Evolutionary conservation across 2,888 invertebrate species (phyloP).

Genomic region (Itoplectis maculator): DNA sequence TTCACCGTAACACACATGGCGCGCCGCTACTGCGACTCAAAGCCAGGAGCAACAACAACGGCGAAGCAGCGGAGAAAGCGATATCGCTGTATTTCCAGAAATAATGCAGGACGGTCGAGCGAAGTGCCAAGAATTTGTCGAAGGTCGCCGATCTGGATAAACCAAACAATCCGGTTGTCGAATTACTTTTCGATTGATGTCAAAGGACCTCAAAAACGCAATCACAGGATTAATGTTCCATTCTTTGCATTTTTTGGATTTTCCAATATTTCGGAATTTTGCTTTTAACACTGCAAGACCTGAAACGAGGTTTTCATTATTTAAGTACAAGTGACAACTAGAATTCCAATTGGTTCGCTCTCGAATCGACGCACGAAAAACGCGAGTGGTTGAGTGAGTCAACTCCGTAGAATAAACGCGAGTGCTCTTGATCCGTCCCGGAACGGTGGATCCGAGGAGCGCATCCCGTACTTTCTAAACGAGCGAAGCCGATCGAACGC

Average conservation of each 20-base stretch:
- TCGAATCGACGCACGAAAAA: not conserved
- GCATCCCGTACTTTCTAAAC: slow-evolving; percentile 66
- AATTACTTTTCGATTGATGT: not conserved
- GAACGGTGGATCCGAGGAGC: slow-evolving; percentile 39
- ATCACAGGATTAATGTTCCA: not conserved
- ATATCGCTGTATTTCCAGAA: slow-evolving; percentile 36
- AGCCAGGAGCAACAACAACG: slow-evolving; percentile 10
- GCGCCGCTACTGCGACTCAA: not conserved
- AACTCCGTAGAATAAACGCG: slow-evolving; percentile 42
- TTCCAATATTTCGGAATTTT: not conserved
- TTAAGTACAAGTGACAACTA: not conserved
- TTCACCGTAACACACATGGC: not conserved
- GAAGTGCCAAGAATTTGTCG: not conserved
- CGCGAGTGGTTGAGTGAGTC: slow-evolving; percentile 20
- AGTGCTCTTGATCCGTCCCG: slow-evolving; percentile 55
- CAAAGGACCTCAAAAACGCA: not conserved
- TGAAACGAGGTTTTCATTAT: not conserved
- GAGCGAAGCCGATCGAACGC: slow-evolving; percentile 51
- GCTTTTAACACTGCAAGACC: not conserved
- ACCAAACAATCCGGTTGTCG: not conserved
- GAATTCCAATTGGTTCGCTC: not conserved
- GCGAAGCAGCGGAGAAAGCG: slow-evolving; percentile 39
- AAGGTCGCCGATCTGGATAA: not conserved
- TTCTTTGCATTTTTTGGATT: not conserved
- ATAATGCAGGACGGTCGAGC: not conserved